Base-by-base conservation (phyloP, 2,113 vertebrate species). In the Columba janthina region DNA sequence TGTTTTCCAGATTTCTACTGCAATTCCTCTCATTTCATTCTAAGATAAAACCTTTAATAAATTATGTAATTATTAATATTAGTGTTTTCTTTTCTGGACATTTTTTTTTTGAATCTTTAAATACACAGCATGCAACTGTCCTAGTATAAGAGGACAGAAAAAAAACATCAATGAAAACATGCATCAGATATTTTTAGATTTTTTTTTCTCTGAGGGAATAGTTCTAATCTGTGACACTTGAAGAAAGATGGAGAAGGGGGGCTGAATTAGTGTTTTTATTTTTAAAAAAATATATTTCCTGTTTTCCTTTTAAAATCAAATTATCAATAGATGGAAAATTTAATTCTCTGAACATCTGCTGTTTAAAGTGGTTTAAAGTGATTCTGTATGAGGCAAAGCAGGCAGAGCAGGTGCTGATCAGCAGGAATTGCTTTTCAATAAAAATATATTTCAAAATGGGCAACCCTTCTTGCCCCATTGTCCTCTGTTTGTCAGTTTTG, bases 321-420 rank as follows among this genome's bases (percentile, higher is more conserved):
- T 88, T 94, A 94, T n/a, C 62, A 64, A 93, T 75, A 62, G 50
- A 34, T 31, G 96, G 85, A 73, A 96, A 95, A 93, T 67, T 71
- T 92, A 94, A 96, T 96, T 96, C 79, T 54, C 56, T 80, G 89
- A 96, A 88, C 92, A 97, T 95, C 95, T 95, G 95, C 65, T 94
- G 91, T 94, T 97, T 95, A 29, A 96, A 95, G 94, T 92, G 75
- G 53, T 92, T 90, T 74, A 89, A 96, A 90, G 32, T 57, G 85
- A 89, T 92, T 93, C 53, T 87, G n/a, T 64, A 86, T 86, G 75
- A 67, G 60, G 42, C 54, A 97, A 97, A 80, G 66, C n/a, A 84
- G 40, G 67, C 64, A 79, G 46, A 96, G 51, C 22, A 31, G 56
- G 42, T 76, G 31, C 34, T 28, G 17, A 78, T 62, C 51, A 73